Conservation (phyloP, 2,113 vertebrate species). For the Oceanites oceanicus region DNA sequence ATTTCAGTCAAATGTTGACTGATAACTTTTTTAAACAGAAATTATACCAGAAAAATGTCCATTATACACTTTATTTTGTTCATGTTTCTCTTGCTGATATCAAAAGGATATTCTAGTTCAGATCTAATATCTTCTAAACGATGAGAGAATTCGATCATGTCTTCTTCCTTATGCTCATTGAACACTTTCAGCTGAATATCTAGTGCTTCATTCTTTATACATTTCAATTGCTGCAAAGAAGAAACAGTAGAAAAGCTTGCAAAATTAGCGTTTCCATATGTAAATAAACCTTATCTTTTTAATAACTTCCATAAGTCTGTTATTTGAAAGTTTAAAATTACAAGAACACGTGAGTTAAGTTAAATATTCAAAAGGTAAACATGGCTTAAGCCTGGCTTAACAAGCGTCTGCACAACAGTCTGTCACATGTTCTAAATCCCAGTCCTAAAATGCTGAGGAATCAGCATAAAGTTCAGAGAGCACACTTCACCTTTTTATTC, state of each 20-base stretch:
- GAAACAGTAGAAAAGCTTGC: neutral
- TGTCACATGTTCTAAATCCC: neutral
- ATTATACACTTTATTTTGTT: neutral
- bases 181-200: slow-evolving; percentile 98
- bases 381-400: neutral
- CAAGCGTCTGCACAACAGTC: neutral
- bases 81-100: neutral
- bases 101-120: slow-evolving; percentile 97
- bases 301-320: neutral
- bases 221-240: slow-evolving; percentile 71
- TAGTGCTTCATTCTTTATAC: slow-evolving; percentile 88
- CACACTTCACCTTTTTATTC: slow-evolving; percentile 14
- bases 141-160: slow-evolving; percentile 93
- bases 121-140: slow-evolving; percentile 91
- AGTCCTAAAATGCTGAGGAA: neutral
- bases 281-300: neutral
- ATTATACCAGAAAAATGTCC: neutral
- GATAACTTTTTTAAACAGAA: neutral
- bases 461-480: slow-evolving; percentile 1
- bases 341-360: neutral
- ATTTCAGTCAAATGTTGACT: neutral
- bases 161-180: slow-evolving; percentile 96
- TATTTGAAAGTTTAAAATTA: neutral
- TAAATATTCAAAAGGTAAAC: slow-evolving; percentile 1
- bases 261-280: neutral